A percentile compares a stretch with the other conserved stretches of the same genome.
These are phyloP conservation scores for Epistrophe eligans DNA, from an alignment of 2,888 invertebrate genomes.

Conservation along the genomic window DNA sequence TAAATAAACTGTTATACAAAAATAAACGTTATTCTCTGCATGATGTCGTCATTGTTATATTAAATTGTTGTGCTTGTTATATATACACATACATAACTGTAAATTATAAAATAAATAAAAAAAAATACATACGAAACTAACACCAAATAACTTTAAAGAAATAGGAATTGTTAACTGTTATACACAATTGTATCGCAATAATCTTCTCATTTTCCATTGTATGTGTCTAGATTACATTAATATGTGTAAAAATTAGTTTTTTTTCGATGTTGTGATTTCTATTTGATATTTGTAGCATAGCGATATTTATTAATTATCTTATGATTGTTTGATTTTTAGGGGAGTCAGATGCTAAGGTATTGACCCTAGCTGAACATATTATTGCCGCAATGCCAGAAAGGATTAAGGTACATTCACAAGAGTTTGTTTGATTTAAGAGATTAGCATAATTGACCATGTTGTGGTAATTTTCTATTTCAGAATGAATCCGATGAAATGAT, in stretches of 20 bases:
- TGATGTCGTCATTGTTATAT: conserved; percentile 67
- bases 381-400: conserved; percentile 99
- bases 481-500: conserved; percentile 91
- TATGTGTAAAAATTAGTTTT: conserved; percentile 68
- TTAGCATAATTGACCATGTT: not conserved
- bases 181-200: conserved; percentile 68
- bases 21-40: conserved; percentile 67
- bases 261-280: conserved; percentile 72
- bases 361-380: conserved; percentile 98
- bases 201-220: conserved; percentile 73
- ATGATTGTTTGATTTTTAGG: conserved; percentile 85
- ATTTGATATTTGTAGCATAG: conserved; percentile 11
- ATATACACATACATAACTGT: conserved; percentile 20
- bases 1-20: conserved; percentile 65
- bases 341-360: conserved; percentile 95
- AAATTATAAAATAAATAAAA: conserved; percentile 48
- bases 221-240: conserved; percentile 66
- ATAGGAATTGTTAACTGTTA: conserved; percentile 76
- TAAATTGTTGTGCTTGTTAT: conserved; percentile 73
- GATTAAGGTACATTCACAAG: conserved; percentile 90
- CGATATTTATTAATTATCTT: not conserved
- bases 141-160: conserved; percentile 42
- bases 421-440: too few species aligned
- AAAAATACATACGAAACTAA: conserved; percentile 23
- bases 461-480: conserved; percentile 83